Evolutionary conservation across 2,797 vertebrate genomes (phyloP), one percentile per base, ranked within the genome.

Genomic region (Cyclopterus lumpus): DNA sequence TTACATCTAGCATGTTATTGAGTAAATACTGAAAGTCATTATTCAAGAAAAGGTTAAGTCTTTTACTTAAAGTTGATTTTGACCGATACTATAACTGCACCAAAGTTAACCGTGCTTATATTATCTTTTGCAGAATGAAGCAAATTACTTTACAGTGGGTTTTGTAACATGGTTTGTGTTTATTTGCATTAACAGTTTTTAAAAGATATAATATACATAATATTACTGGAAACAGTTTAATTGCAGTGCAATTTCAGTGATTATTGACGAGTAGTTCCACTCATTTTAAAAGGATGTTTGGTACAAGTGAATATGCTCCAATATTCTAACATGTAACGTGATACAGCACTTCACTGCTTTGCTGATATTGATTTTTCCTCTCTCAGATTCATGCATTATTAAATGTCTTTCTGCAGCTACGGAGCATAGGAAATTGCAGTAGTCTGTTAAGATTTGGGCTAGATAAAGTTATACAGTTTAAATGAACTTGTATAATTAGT

Each of bases 351-450:
- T 84, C 79, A 68, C 79, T 65, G 67, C 82, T 73, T 49, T 71
- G 61, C 70, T 59, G 16, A 64, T 88, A 92, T 93, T 90, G 91
- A 93, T 90, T 89, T 82, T 71, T 65, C 66, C 76, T 63, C 26
- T 67, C 73, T 81, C 36, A 65, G 49, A 68, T 80, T 88, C 88
- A 90, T 93, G 83, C 79, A 92, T 92, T 93, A 91, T 93, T 93
- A 84, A 93, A 86, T 63, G 75, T 63, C 60, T 80, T 71, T 86
- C 86, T 88, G 71, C 75, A 86, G 70, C 81, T 81, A 67, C 60
- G 18, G 67, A 81, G 77, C 6, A 32, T 4, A 59, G 71, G 68
- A 40, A 70, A 75, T 69, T 34, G 40, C 70, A 79, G 54, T 34
- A 67, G 54, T 62, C 53, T 80, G n/a, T 67, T 72, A 58, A 67